These are phyloP conservation scores for Xenopus tropicalis DNA, from an alignment of 2,113 vertebrate species.

Conservation along the genomic window UCB_Xtro_10.0 CM004450.2:97011501-97012000, in stretches of 20 bases:
- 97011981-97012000: no score
- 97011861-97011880: neutral
- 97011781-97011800: neutral
- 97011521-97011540: slow-evolving; percentile 12
- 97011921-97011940: no score
- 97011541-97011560: slow-evolving; percentile 29
- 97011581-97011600: slow-evolving; percentile 27
- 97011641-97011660: slow-evolving; percentile 27
- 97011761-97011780: slow-evolving; percentile 1
- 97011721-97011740: slow-evolving; percentile 5
- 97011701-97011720: slow-evolving; percentile 33
- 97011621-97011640: slow-evolving; percentile 35
- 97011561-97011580: slow-evolving; percentile 27
- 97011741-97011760: slow-evolving; percentile 22
- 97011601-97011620: slow-evolving; percentile 25
- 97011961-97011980: no score
- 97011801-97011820: neutral
- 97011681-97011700: slow-evolving; percentile 44
- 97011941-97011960: no score
- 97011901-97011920: no score
- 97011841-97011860: neutral
- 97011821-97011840: neutral
- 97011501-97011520: slow-evolving; percentile 26
- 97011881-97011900: no score
- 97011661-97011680: slow-evolving; percentile 39